A percentile compares a stretch with the other conserved stretches of the same genome.
These are phyloP conservation scores for Anodontia alba DNA, from an alignment of 2,888 invertebrate species.

Conservation along the genomic window DNA sequence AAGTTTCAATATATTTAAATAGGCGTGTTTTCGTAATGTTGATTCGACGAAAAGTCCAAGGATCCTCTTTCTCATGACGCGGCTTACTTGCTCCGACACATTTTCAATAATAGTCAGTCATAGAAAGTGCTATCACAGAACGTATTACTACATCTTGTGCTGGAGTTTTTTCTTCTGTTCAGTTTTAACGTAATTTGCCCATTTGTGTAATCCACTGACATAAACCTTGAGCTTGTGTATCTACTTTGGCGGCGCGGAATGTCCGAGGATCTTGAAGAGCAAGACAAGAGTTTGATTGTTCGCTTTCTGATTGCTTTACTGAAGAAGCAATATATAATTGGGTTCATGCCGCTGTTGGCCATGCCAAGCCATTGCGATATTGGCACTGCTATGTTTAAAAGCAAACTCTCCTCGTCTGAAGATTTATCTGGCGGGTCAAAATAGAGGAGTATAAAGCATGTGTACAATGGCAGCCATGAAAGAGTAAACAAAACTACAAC, in stretches of 20 bases:
- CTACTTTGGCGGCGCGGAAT: slow-evolving; percentile 47
- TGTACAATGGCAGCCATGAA: slow-evolving; percentile 96
- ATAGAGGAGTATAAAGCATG: slow-evolving; percentile 94
- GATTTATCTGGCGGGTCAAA: slow-evolving; percentile 87
- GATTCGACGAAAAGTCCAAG: too few species aligned
- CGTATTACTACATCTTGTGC: slow-evolving; percentile 29
- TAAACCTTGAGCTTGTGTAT: slow-evolving; percentile 86
- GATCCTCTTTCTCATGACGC: too few species aligned
- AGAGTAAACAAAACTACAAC: slow-evolving; percentile 96
- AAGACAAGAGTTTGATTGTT: slow-evolving; percentile 86
- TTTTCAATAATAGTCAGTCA: slow-evolving; percentile 31
- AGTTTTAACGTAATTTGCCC: slow-evolving; percentile 71
- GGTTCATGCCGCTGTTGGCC: slow-evolving; percentile 97
- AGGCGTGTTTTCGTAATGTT: too few species aligned
- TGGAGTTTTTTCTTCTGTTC: slow-evolving; percentile 26
- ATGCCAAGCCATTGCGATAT: slow-evolving; percentile 97
- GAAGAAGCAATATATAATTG: slow-evolving; percentile 96
- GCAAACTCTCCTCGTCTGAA: slow-evolving; percentile 87
- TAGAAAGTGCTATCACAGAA: slow-evolving; percentile 49
- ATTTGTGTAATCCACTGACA: slow-evolving; percentile 77
- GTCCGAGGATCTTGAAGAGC: slow-evolving; percentile 39
- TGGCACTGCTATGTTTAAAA: slow-evolving; percentile 91
- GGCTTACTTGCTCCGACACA: too few species aligned
- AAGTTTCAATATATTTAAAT: too few species aligned
- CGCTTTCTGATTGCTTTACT: slow-evolving; percentile 97